Evolutionary conservation across 1,140 invertebrate species (phyloP).

Genomic region (Aphaenogaster floridana): DNA sequence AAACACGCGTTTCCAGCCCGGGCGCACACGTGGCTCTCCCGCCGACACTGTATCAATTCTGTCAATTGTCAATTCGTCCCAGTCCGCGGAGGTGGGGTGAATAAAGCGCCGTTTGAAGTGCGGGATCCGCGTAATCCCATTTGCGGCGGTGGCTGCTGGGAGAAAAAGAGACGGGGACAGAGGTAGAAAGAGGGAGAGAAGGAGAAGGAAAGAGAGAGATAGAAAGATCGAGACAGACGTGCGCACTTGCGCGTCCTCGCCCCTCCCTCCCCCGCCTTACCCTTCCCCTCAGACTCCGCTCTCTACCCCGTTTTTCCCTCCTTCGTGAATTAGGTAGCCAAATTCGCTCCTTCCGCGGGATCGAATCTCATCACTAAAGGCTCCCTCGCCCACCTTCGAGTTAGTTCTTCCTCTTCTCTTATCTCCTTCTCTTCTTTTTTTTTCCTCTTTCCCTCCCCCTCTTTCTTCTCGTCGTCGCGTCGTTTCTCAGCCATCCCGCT

Average conservation of each 20-base stretch:
- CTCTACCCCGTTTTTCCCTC: conserved; percentile 16
- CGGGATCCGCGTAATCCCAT: conserved; percentile 79
- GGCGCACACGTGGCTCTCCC: conserved; percentile 76
- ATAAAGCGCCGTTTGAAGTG: conserved; percentile 84
- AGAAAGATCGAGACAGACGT: conserved; percentile 33
- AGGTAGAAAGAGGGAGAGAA: neutral
- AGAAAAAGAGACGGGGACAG: conserved; percentile 24
- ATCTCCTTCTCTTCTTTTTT: conserved; percentile 28
- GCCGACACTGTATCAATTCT: conserved; percentile 83
- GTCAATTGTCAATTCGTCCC: conserved; percentile 86
- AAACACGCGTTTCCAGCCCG: conserved; percentile 59
- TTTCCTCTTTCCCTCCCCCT: conserved; percentile 28
- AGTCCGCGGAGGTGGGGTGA: conserved; percentile 2
- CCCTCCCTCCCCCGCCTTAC: neutral
- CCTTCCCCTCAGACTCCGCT: neutral
- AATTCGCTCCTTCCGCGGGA: conserved; percentile 70
- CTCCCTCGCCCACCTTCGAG: conserved; percentile 45
- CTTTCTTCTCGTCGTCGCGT: conserved; percentile 11
- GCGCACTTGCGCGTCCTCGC: neutral
- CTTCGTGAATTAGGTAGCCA: conserved; percentile 77
- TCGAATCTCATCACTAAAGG: conserved; percentile 77
- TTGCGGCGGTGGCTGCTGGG: conserved; percentile 67
- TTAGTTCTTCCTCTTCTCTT: conserved; percentile 9
- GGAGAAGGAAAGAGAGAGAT: neutral
- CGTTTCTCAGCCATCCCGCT: conserved; percentile 19